phyloP scores from a whole-genome alignment of 2,113 vertebrate genomes.

The Gila orcuttii region DNA sequence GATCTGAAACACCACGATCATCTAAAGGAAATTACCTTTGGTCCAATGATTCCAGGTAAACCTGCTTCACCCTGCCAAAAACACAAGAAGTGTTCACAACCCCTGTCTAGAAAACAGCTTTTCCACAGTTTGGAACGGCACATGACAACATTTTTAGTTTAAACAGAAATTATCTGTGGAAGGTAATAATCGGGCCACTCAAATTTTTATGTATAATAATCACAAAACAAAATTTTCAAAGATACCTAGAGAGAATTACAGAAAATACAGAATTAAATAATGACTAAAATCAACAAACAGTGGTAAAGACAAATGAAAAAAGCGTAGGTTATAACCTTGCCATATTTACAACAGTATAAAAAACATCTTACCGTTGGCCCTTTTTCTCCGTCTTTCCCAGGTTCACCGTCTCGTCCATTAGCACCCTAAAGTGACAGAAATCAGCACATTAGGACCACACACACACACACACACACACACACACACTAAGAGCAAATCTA shows the following conservation, averaged over 20 bases:
- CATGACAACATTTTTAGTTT: background rate
- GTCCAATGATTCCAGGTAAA: slow-evolving; percentile 76
- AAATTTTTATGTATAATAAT: background rate
- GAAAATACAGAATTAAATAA: background rate
- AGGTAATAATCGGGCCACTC: background rate
- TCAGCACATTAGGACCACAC: background rate
- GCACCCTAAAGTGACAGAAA: slow-evolving; percentile 75
- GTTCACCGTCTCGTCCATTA: slow-evolving; percentile 79
- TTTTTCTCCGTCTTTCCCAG: slow-evolving; percentile 77
- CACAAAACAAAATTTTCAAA: background rate
- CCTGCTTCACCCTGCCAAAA: slow-evolving; percentile 85
- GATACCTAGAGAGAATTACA: background rate
- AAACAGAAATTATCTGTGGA: background rate
- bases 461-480: background rate
- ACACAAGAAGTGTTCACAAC: background rate
- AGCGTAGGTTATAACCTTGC: background rate
- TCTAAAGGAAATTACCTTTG: slow-evolving; percentile 78
- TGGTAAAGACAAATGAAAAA: background rate
- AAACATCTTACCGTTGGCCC: slow-evolving; percentile 81
- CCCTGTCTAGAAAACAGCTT: background rate
- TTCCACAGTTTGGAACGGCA: background rate
- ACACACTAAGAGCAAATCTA: background rate
- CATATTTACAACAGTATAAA: background rate
- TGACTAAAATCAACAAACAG: slow-evolving; percentile 1
- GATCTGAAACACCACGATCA: background rate